Evolutionary conservation across 1,140 invertebrate species (phyloP), one percentile per base, ranked within the genome.

Genomic region (Nomia melanderi): DNA sequence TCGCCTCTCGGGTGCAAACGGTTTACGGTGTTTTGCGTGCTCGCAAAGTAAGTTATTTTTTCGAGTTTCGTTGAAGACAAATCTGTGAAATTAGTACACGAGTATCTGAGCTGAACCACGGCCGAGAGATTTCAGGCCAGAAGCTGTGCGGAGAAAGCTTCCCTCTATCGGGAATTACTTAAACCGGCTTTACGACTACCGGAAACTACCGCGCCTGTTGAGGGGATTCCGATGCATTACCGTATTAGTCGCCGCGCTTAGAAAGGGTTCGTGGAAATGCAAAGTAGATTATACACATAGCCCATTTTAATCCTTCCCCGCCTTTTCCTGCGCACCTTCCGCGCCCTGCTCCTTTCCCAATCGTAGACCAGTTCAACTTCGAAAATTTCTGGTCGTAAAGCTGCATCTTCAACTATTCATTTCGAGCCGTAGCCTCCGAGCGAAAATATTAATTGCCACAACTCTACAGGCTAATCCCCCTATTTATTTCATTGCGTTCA

Each of bases 201-300:
- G 86, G 86, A 91, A 91, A 88, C 87, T 90, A 87, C 85, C 80
- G 72, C 75, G 79, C 83, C 84, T 78, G 85, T 78, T 87, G 86
- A 90, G 83, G 89, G 88, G 90, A 90, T 91, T 91, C 85, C 88
- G 86, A 90, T 91, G 90, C 90, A 91, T 91, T 91, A 91, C 89
- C 88, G 90, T 90, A 91, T 91, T 91, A 91, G 90, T 90, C 86
- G 86, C 78, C 84, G 87, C 85, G 89, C 89, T 91, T 90, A 90
- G 90, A 90, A 89, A 91, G 90, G 88, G 89, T 90, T 88, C 86
- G 81, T 90, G 87, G 81, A 89, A 90, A 89, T 89, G 89, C 84
- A 91, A 90, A 91, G 89, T 90, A 89, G 89, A 90, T 90, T 91
- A 91, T 89, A 88, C 79, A 83, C 83, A 66, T 79, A 78, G 79